These are phyloP conservation scores for Leucoraja ocellata DNA, from an alignment of 2,797 vertebrate species.

Conservation along the genomic window DNA sequence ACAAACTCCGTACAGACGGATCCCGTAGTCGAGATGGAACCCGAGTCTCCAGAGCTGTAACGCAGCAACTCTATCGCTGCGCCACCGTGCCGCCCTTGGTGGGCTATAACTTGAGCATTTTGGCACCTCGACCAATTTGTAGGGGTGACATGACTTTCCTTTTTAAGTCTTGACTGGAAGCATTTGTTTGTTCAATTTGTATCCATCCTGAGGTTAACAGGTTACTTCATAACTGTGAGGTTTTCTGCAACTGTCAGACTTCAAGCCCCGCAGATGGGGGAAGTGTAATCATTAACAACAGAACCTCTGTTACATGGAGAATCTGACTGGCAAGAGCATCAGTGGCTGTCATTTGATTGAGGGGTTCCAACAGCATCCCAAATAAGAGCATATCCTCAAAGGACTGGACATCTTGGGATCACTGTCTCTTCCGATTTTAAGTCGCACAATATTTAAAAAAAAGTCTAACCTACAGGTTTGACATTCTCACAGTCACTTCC, in stretches of 20 bases:
- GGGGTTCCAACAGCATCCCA: neutral
- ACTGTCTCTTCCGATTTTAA: neutral
- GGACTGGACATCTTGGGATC: neutral
- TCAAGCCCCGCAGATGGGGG: neutral
- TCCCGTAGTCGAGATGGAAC: too few species aligned
- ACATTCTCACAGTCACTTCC: too few species aligned
- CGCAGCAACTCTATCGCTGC: too few species aligned
- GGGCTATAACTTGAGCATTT: neutral
- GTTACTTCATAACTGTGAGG: neutral
- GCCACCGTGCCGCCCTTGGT: too few species aligned
- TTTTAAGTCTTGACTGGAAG: neutral
- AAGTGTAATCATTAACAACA: neutral
- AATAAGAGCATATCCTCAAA: neutral
- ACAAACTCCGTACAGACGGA: too few species aligned
- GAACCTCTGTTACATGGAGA: neutral
- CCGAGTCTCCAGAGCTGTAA: too few species aligned
- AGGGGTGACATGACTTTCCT: neutral
- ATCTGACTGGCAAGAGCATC: neutral
- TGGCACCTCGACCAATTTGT: neutral
- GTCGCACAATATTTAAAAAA: neutral
- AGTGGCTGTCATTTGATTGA: constrained; percentile 30
- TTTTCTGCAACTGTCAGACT: neutral
- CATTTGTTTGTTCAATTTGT: neutral
- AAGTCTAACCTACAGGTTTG: neutral
- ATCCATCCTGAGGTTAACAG: neutral